Percentiles rank a stretch among this genome's conserved stretches.
phyloP scores from a whole-genome alignment of 2,113 vertebrate species.

The Ictalurus punctatus region DNA sequence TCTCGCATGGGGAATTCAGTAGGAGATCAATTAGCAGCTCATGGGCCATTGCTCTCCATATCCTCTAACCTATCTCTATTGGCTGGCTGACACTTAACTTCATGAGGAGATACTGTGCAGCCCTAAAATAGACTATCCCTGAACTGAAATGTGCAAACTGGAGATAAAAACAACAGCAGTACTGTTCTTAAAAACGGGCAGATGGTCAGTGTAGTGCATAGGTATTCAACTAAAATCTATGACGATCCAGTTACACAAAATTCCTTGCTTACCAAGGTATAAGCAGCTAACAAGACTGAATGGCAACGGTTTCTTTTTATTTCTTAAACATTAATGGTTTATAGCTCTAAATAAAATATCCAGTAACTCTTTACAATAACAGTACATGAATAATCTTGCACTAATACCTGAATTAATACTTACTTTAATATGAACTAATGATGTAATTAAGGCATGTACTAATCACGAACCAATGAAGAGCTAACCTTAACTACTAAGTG shows the following conservation, averaged over 20 bases:
- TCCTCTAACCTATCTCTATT: slow-evolving; percentile 45
- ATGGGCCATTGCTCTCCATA: slow-evolving; percentile 57
- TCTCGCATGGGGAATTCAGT: not conserved
- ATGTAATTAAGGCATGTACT: no score
- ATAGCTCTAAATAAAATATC: not conserved
- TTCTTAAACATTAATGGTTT: not conserved
- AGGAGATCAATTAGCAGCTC: slow-evolving; percentile 65
- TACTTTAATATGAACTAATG: no score
- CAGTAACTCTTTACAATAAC: no score
- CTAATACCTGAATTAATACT: no score
- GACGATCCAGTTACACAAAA: not conserved
- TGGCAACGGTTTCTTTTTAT: not conserved
- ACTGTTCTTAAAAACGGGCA: not conserved
- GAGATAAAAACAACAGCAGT: slow-evolving; percentile 2
- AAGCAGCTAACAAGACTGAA: not conserved
- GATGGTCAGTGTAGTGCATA: not conserved
- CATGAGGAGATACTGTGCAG: not conserved
- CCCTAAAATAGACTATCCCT: not conserved
- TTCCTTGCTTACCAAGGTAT: not conserved
- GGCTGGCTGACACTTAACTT: slow-evolving; percentile 25
- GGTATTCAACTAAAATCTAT: not conserved
- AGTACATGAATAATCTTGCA: no score
- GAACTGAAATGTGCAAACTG: slow-evolving; percentile 6
- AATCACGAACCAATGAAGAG: no score
- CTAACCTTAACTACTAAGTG: no score